These are phyloP conservation scores for Anguilla obscura DNA, from an alignment of 2,797 vertebrate genomes.

Conservation along the genomic window DNA sequence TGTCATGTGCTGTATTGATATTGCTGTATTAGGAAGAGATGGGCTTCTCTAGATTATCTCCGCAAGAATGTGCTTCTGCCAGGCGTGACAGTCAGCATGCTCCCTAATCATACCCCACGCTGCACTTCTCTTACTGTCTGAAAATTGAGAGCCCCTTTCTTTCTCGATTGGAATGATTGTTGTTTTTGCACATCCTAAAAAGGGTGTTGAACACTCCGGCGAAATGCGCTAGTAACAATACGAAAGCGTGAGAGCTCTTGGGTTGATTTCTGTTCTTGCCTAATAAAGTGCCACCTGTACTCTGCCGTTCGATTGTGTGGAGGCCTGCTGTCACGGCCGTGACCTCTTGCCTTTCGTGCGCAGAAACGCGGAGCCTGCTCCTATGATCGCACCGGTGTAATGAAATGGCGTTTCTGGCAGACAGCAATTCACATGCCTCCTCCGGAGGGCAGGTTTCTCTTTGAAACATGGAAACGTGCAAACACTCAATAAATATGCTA, in stretches of 20 bases:
- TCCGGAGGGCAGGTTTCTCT: neutral
- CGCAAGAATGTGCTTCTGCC: neutral
- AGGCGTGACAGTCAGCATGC: neutral
- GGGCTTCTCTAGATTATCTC: neutral
- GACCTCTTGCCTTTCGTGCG: neutral
- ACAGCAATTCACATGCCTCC: slow-evolving; percentile 2
- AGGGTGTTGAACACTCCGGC: neutral
- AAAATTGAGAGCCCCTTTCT: slow-evolving; percentile 28
- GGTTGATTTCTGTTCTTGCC: neutral
- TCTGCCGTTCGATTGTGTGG: neutral
- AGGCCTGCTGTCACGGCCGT: neutral
- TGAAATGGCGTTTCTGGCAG: slow-evolving; percentile 19
- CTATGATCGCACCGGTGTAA: slow-evolving; percentile 5
- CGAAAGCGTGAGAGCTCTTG: slow-evolving; percentile 11
- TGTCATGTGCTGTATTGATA: neutral
- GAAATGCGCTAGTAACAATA: slow-evolving; percentile 14
- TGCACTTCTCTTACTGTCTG: neutral
- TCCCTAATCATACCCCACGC: slow-evolving; percentile 18
- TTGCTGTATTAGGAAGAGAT: slow-evolving; percentile 10
- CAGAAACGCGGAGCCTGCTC: neutral
- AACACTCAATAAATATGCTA: slow-evolving; percentile 5
- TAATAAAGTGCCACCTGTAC: slow-evolving; percentile 23
- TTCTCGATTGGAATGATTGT: slow-evolving; percentile 1
- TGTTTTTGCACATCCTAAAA: slow-evolving; percentile 8
- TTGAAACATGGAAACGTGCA: neutral